Base-by-base conservation (phyloP, 1,140 invertebrate species). In the Drosophila nikananu region DNA sequence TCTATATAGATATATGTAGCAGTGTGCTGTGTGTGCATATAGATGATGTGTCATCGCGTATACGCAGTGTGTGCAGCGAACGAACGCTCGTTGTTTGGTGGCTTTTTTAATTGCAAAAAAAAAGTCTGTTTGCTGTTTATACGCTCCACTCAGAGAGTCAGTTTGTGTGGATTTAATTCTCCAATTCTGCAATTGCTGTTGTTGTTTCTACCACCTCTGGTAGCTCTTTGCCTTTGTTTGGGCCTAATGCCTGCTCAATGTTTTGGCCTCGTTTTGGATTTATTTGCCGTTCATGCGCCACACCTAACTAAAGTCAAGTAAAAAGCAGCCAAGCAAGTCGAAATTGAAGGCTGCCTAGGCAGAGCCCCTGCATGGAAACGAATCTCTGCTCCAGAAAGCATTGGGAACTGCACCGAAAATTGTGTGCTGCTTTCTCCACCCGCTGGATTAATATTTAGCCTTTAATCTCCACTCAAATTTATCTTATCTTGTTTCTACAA, bases 271-370 rank as follows among this genome's bases (percentile, higher is more conserved):
- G 67, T 61, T 81, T 77, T 66, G 64, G 73, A 68, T 55, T 77
- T 68, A 61, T 62, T 55, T 77, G 49, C 21, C 39, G 62, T 35
- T 63, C 55, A 41, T 74, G n/a, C 41, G 75, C 74, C 75, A 44
- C 75, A 77, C 75, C 75, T 55, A 54, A 35, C 52, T 60, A 27
- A 39, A 73, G 67, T 30, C 57, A 48, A 42, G 46, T 27, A n/a
- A 68, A 68, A 70, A 60, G 54, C 73, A 77, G 74, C 74, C 75
- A 78, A 57, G 74, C 75, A 78, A 78, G 75, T 77, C 75, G 42
- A 78, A 70, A 77, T 78, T 62, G 74, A 78, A 78, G 75, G 74
- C 75, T 78, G 75, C 75, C 39, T 39, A 44, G 39, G 57, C 52
- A 13, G 44, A 65, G 10, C 19, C 19, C 19, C 44, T 5, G 7